phyloP scores from a whole-genome alignment of 2,797 vertebrate species.

The Protonibea diacanthus region DNA sequence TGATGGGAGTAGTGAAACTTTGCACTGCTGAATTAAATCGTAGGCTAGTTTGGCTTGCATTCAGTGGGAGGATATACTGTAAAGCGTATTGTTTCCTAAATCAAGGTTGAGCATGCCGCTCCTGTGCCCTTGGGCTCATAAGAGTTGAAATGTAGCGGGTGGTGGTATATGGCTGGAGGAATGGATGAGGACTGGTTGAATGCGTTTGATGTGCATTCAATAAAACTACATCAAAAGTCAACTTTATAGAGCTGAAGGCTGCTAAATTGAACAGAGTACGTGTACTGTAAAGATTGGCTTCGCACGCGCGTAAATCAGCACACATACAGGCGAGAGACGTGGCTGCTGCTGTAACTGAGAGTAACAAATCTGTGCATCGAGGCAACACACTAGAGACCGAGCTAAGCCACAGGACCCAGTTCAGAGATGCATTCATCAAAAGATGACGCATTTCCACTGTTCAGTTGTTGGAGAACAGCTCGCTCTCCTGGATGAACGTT shows the following conservation, averaged over 20 bases:
- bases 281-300: background rate
- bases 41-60: constrained; percentile 25
- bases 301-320: background rate
- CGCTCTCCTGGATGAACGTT: constrained; percentile 65
- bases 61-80: constrained; percentile 18
- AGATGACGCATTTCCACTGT: constrained; percentile 1
- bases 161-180: constrained; percentile 3
- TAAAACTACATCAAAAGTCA: constrained; percentile 26
- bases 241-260: background rate
- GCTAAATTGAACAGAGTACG: background rate
- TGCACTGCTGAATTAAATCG: constrained; percentile 17
- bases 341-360: constrained; percentile 17
- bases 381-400: constrained; percentile 32
- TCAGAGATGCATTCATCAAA: constrained; percentile 21
- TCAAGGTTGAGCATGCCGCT: constrained; percentile 22
- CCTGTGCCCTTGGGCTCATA: constrained; percentile 11
- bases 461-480: constrained; percentile 67
- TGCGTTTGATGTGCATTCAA: constrained; percentile 17
- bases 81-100: constrained; percentile 35
- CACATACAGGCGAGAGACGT: constrained; percentile 8
- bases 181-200: constrained; percentile 16
- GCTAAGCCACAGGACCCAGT: constrained; percentile 21
- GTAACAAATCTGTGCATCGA: constrained; percentile 12
- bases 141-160: constrained; percentile 17
- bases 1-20: constrained; percentile 22